Evolutionary conservation across 2,888 invertebrate species (phyloP).

Genomic region (Ophion costatus): DNA sequence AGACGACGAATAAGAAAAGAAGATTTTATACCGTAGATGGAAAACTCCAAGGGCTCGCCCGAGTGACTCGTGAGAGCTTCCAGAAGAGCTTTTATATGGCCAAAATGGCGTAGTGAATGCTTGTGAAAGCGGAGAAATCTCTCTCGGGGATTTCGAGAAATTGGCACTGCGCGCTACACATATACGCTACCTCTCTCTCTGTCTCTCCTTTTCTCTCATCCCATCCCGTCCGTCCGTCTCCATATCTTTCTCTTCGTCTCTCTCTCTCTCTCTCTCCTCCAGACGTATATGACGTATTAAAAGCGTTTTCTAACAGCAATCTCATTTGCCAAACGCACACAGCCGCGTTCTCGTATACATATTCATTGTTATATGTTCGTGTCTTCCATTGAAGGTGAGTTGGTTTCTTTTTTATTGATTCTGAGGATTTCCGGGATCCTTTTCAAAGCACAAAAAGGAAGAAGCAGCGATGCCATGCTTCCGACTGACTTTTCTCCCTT

Average conservation of each 20-base stretch:
- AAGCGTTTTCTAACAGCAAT: conserved; percentile 4
- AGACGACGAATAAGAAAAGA: conserved; percentile 10
- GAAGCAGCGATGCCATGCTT: too few species aligned
- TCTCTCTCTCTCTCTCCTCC: not conserved
- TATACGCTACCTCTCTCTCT: conserved; percentile 5
- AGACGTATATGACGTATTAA: conserved; percentile 27
- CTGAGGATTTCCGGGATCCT: not conserved
- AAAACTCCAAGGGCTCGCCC: conserved; percentile 42
- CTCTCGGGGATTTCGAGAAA: conserved; percentile 44
- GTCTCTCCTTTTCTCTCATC: not conserved
- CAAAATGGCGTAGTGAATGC: conserved; percentile 42
- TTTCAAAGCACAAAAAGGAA: too few species aligned
- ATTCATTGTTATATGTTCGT: not conserved
- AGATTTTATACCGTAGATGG: conserved; percentile 26
- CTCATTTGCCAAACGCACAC: conserved; percentile 4
- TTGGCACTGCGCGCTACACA: conserved; percentile 22
- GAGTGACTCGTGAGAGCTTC: conserved; percentile 23
- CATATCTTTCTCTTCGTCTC: not conserved
- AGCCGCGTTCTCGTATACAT: not conserved
- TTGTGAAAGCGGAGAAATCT: conserved; percentile 37
- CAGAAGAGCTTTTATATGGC: conserved; percentile 41
- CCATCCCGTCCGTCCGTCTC: not conserved
- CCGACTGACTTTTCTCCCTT: too few species aligned
- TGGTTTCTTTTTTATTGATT: not conserved
- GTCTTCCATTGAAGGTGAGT: not conserved